phyloP scores from a whole-genome alignment of 2,797 vertebrate genomes.

The Gymnocypris eckloni region DNA sequence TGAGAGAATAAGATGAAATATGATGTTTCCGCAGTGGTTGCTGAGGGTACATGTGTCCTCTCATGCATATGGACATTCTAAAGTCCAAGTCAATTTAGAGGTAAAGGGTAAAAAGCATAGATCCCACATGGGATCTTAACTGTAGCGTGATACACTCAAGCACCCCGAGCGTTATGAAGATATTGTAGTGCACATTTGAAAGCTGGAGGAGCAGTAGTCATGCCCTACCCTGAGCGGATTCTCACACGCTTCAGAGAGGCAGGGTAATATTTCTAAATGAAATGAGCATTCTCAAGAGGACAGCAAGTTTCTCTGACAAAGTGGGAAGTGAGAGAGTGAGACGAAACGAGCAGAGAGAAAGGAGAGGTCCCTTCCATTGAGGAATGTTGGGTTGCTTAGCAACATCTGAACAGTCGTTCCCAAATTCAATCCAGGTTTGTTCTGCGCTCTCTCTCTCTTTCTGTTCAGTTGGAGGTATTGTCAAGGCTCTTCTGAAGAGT shows the following conservation, averaged over 20 bases:
- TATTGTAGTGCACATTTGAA: not conserved
- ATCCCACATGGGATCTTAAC: slow-evolving; percentile 10
- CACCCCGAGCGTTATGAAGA: not conserved
- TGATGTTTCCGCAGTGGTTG: slow-evolving; percentile 10
- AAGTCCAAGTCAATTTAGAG: not conserved
- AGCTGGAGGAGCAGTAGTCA: slow-evolving; percentile 5
- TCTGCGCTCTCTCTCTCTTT: slow-evolving; percentile 25
- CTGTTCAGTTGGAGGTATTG: slow-evolving; percentile 38
- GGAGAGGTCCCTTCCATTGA: slow-evolving; percentile 51
- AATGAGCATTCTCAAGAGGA: slow-evolving; percentile 44
- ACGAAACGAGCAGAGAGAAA: not conserved
- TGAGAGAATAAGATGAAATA: slow-evolving; percentile 23
- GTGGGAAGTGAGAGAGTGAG: slow-evolving; percentile 10
- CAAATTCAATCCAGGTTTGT: slow-evolving; percentile 62
- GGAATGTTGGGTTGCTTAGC: slow-evolving; percentile 64
- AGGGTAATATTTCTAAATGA: slow-evolving; percentile 33
- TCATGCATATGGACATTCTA: slow-evolving; percentile 18
- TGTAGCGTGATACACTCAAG: not conserved
- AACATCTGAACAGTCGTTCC: slow-evolving; percentile 61
- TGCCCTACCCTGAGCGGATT: not conserved
- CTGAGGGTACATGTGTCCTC: slow-evolving; percentile 2
- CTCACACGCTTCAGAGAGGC: slow-evolving; percentile 8
- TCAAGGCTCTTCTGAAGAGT: slow-evolving; percentile 55
- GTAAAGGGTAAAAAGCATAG: not conserved
- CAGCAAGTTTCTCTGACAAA: slow-evolving; percentile 31